Conservation (phyloP, 2,888 invertebrate species). For the Parochlus steinenii region DNA sequence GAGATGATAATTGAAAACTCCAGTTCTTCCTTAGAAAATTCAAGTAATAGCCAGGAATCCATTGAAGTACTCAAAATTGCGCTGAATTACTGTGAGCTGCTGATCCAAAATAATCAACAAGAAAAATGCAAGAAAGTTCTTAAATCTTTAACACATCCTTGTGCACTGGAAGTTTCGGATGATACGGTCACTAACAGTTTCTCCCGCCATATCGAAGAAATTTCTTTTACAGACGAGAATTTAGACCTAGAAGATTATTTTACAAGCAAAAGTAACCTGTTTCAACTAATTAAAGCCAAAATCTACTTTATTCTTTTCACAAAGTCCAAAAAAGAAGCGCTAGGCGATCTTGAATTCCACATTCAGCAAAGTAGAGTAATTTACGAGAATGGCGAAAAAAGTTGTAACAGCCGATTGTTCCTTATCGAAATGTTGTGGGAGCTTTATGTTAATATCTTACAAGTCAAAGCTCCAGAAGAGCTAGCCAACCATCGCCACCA, state of each 20-base stretch:
- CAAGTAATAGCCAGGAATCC: constrained; percentile 18
- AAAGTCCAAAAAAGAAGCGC: constrained; percentile 18
- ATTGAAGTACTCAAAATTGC: constrained; percentile 16
- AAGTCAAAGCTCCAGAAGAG: constrained; percentile 18
- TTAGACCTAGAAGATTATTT: constrained; percentile 18
- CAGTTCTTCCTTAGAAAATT: constrained; percentile 20
- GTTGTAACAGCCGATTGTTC: too few relatives aligned
- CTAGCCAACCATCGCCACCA: constrained; percentile 14
- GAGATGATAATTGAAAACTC: constrained; percentile 30
- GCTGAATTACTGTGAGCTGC: constrained; percentile 18
- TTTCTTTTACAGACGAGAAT: background rate
- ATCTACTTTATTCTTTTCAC: constrained; percentile 19
- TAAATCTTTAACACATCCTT: background rate
- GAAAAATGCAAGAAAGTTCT: background rate
- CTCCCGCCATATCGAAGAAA: background rate
- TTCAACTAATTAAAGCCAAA: constrained; percentile 20
- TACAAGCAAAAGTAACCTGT: constrained; percentile 18
- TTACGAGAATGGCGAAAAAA: too few relatives aligned
- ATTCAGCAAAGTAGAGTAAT: background rate
- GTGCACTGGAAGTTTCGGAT: background rate
- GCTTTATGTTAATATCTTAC: constrained; percentile 23
- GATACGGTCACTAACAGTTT: background rate
- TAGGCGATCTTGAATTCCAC: constrained; percentile 19
- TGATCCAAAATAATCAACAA: constrained; percentile 11
- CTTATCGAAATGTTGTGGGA: constrained; percentile 31